These are phyloP conservation scores for Sternotherus odoratus DNA, from an alignment of 2,797 vertebrate species.

Conservation along the genomic window DNA sequence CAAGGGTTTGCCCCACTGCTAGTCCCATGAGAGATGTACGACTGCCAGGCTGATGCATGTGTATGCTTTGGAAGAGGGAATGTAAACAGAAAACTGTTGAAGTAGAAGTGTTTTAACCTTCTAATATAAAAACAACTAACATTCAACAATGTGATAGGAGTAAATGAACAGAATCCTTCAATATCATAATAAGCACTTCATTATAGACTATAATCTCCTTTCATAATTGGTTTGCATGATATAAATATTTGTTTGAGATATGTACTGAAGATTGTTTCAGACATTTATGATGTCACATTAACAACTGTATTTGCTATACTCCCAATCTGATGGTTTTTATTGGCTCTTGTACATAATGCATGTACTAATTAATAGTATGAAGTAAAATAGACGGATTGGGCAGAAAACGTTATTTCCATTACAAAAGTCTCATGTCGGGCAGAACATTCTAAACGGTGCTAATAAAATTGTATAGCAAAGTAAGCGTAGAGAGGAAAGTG, in stretches of 20 bases:
- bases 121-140: background rate
- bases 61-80: background rate
- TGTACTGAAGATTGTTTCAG: too few relatives aligned
- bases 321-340: background rate
- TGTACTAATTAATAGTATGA: background rate
- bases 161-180: background rate
- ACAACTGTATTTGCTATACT: background rate
- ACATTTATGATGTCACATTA: background rate
- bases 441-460: background rate
- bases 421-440: background rate
- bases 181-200: background rate
- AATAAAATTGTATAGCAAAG: background rate
- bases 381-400: background rate
- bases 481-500: background rate
- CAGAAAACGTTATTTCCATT: background rate
- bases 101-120: background rate
- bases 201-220: background rate
- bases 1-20: background rate
- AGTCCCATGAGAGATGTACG: background rate
- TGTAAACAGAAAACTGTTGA: background rate
- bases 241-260: too few relatives aligned
- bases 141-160: background rate
- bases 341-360: background rate
- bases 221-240: too few relatives aligned
- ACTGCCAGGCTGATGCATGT: accelerated